Conservation (phyloP, 2,797 vertebrate genomes). For the Halcyon smyrnensis region DNA sequence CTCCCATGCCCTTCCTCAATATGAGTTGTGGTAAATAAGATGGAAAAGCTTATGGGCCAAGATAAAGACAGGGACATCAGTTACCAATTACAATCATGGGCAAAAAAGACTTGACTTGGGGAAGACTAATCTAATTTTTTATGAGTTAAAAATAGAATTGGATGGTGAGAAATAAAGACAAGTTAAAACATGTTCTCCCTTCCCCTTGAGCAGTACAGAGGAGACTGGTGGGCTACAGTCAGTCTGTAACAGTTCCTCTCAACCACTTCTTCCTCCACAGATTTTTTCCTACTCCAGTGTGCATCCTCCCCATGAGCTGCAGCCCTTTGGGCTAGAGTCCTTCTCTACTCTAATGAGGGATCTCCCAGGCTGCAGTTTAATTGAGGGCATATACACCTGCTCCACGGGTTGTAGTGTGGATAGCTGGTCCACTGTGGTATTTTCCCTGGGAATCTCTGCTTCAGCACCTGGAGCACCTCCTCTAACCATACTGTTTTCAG, state of each 20-base stretch:
- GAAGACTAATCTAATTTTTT: not conserved
- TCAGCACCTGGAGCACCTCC: not conserved
- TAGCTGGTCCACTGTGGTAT: not conserved
- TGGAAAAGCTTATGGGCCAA: not conserved
- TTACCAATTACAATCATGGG: not conserved
- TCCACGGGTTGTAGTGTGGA: not conserved
- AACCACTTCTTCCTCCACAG: not conserved
- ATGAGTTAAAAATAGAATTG: not conserved
- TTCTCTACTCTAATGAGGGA: fast-evolving
- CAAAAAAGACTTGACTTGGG: not conserved
- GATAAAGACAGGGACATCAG: not conserved
- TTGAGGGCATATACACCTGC: not conserved
- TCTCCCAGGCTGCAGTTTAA: not conserved
- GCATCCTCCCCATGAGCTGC: not conserved
- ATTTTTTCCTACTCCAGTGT: not conserved
- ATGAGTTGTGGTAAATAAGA: not conserved
- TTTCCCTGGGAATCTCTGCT: not conserved
- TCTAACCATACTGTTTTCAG: not conserved
- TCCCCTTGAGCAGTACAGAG: not conserved
- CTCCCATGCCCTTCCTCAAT: fast-evolving
- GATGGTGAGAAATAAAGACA: not conserved
- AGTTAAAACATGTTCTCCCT: not conserved
- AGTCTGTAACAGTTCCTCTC: not conserved
- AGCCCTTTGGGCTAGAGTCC: not conserved
- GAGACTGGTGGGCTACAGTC: not conserved